Conservation (phyloP, 2,888 invertebrate genomes). For the Clusia tigrina region DNA sequence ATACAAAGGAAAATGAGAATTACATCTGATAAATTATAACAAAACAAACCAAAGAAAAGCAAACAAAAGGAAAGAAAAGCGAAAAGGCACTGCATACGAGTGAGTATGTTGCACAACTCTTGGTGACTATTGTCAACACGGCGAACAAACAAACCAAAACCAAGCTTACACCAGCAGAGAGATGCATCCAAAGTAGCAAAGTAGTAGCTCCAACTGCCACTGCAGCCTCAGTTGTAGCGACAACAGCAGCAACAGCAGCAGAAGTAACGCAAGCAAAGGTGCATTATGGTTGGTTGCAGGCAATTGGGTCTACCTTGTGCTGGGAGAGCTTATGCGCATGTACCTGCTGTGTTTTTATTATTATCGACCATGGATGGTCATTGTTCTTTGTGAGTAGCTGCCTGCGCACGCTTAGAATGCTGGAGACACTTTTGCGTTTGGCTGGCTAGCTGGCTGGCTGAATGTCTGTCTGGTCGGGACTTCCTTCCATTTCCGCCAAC, state of each 20-base stretch:
- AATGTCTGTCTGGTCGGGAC: neutral
- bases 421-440: slow-evolving; percentile 32
- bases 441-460: neutral
- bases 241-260: neutral
- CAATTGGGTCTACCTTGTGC: neutral
- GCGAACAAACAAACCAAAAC: neutral
- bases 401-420: slow-evolving; percentile 32
- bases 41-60: slow-evolving; percentile 16
- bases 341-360: neutral
- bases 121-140: neutral
- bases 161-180: neutral
- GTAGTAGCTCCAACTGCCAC: neutral
- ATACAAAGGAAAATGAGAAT: slow-evolving; percentile 38
- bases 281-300: slow-evolving; percentile 1
- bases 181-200: neutral
- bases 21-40: slow-evolving; percentile 56
- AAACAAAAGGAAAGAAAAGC: neutral
- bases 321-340: neutral
- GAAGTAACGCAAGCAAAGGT: neutral
- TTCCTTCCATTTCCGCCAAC: neutral
- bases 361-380: neutral
- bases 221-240: neutral
- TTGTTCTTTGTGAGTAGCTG: neutral
- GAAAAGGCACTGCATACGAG: too few relatives aligned
- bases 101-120: neutral